Evolutionary conservation across 2,888 invertebrate genomes (phyloP), one percentile per base, ranked within the genome.

Genomic region (Macropis europaea): DNA sequence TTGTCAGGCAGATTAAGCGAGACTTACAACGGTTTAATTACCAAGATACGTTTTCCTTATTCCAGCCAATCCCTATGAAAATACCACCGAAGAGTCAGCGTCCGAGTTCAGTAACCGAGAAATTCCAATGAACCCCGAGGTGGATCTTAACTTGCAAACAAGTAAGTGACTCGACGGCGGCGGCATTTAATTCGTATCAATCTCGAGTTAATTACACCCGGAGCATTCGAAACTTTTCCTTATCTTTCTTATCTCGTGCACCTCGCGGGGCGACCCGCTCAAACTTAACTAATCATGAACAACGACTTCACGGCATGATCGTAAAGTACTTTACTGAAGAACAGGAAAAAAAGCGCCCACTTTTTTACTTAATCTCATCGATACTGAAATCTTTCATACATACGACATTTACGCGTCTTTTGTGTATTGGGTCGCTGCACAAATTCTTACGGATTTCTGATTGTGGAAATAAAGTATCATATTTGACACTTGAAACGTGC

Each of bases 81-180:
- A 93, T 87, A 87, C 90, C 70, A 92, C 92, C 47, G 91, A 91
- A 79, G 92, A 92, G 81, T 90, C 90, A 52, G 88, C 89, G 73
- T 87, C 90, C 61, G 91, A 91, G 82, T 87, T 90, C 69, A 90
- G 90, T 77, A 91, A 91, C 79, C 91, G 91, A 75, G 92, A 92
- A 82, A 89, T 91, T 68, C 89, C 92, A 73, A 90, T 92, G 83
- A 92, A 91, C 85, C 91, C 92, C 62, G 91, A 90, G 76, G 90
- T 91, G 79, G 92, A 92, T 86, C 91, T 91, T 76, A 90, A 92
- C 77, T 92, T 92, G 83, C 92, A 92, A 90, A 92, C 93, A 81
- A 92, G 93, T 93, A 91, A 89, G 91, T 89, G 85, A 73, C 67
- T 72, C 61, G 72, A 60, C 62, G 40, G 45, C 47, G 50, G 53